These are phyloP conservation scores for Clytia hemisphaerica DNA, from an alignment of 30 jellyfish, hydroid and myxozoan species.

Conservation along the genomic window DNA sequence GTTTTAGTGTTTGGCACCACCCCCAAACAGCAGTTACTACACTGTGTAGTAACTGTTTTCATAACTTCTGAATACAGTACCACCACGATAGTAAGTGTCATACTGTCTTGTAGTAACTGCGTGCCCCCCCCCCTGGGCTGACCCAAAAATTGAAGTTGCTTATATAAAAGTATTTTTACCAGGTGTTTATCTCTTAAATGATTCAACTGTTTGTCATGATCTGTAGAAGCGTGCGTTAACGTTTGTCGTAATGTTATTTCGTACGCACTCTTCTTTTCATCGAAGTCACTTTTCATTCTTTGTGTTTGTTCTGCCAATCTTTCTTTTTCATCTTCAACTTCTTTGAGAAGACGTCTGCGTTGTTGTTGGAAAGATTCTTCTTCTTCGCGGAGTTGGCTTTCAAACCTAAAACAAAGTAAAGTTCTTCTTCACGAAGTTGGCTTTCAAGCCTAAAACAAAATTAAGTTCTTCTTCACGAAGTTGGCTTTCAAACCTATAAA, in stretches of 20 bases:
- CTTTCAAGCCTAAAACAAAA: too few species aligned
- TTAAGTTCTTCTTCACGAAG: too few species aligned
- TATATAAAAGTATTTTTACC: conserved; percentile 40
- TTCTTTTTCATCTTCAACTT: conserved; percentile 87
- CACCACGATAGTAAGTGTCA: too few species aligned
- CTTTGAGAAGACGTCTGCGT: conserved; percentile 70
- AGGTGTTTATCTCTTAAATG: conserved; percentile 52
- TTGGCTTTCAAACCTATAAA: too few species aligned
- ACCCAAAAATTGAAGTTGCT: too few species aligned
- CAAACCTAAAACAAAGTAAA: conserved; percentile 72
- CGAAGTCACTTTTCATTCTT: conserved; percentile 42
- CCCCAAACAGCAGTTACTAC: too few species aligned
- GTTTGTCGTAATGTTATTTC: conserved; percentile 66
- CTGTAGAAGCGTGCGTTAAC: conserved; percentile 50
- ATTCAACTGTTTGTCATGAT: conserved; percentile 45
- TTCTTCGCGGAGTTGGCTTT: conserved; percentile 78
- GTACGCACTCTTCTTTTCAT: conserved; percentile 47
- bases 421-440: too few species aligned
- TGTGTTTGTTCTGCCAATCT: conserved; percentile 56
- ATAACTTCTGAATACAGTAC: too few species aligned
- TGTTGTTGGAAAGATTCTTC: conserved; percentile 87
- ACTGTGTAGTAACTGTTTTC: too few species aligned
- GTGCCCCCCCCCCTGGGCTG: too few species aligned
- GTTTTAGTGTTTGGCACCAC: too few species aligned
- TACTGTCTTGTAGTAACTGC: too few species aligned